A percentile compares a stretch with the other conserved stretches of the same genome.
Evolutionary conservation across 2,888 invertebrate genomes (phyloP).

Genomic region (Hydriomena furcata): DNA sequence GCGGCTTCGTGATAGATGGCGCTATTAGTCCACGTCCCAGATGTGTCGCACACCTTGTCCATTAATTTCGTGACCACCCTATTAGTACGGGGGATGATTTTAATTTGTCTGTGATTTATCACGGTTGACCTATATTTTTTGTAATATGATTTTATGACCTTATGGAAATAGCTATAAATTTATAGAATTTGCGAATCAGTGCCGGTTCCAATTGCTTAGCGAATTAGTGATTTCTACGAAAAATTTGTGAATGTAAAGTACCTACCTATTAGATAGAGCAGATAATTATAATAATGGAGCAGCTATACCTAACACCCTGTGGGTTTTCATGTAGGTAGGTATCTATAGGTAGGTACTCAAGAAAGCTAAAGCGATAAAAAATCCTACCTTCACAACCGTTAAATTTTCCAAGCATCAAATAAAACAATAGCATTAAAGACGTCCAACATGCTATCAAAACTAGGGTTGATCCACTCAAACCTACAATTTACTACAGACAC

Average conservation of each 20-base stretch:
- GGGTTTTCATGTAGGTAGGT: too few relatives aligned
- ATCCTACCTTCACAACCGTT: neutral
- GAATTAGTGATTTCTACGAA: too few relatives aligned
- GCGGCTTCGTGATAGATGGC: conserved; percentile 73
- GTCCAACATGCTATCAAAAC: conserved; percentile 37
- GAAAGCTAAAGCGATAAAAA: too few relatives aligned
- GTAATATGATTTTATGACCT: too few relatives aligned
- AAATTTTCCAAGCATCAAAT: conserved; percentile 20
- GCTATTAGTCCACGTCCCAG: conserved; percentile 68
- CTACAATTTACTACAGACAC: conserved; percentile 72
- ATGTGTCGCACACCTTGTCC: conserved; percentile 68
- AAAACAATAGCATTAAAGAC: conserved; percentile 29
- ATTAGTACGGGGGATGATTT: conserved; percentile 62
- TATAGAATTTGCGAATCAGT: too few relatives aligned
- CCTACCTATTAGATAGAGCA: neutral
- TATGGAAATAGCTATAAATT: too few relatives aligned
- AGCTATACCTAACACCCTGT: too few relatives aligned
- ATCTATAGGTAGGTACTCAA: too few relatives aligned
- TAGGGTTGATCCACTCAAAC: conserved; percentile 53
- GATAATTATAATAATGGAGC: too few relatives aligned
- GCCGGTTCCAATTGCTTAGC: neutral
- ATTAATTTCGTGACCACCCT: conserved; percentile 64
- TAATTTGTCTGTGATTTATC: conserved; percentile 58
- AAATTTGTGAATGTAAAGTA: neutral
- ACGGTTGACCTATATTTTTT: neutral